A percentile compares a stretch with the other conserved stretches of the same genome.
These are phyloP conservation scores for Pelusios castaneus DNA, from an alignment of 2,113 vertebrate species.

Conservation along the genomic window DNA sequence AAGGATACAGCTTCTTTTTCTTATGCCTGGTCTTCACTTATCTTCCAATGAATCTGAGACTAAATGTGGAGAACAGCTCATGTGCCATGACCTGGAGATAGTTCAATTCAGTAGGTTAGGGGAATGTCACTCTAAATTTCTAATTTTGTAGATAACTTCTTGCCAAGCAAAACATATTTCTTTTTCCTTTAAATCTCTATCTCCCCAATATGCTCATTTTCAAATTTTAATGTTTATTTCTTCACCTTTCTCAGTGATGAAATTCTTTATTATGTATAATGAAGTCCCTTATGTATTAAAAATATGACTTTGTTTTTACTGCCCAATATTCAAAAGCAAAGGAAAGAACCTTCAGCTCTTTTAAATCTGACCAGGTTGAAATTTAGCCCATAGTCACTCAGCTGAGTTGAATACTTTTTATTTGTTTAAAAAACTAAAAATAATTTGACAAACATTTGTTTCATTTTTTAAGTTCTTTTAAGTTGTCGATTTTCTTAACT, in stretches of 20 bases:
- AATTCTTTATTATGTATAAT: neutral
- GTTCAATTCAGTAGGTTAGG: slow-evolving; percentile 79
- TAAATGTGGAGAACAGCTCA: slow-evolving; percentile 83
- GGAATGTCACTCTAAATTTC: slow-evolving; percentile 38
- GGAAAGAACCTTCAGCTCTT: neutral
- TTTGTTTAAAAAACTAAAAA: neutral
- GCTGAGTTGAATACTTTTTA: neutral
- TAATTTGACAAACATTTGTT: neutral
- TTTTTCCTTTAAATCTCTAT: neutral
- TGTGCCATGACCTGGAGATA: slow-evolving; percentile 84
- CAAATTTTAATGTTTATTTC: slow-evolving; percentile 7
- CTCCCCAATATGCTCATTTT: neutral
- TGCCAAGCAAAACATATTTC: slow-evolving; percentile 15
- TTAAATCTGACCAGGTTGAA: neutral
- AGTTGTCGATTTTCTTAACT: neutral
- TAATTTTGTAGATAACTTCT: slow-evolving; percentile 37
- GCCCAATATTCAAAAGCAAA: slow-evolving; percentile 13
- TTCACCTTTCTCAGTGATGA: neutral
- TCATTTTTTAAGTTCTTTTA: neutral
- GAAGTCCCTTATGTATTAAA: neutral
- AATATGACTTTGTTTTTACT: neutral
- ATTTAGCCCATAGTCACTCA: neutral
- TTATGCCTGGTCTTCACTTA: slow-evolving; percentile 63
- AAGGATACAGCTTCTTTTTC: slow-evolving; percentile 49
- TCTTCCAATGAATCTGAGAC: slow-evolving; percentile 81